Percentiles rank a stretch among this genome's conserved stretches.
Evolutionary conservation across 1,140 invertebrate species (phyloP).

Genomic region (Pemphigus obesinymphae): DNA sequence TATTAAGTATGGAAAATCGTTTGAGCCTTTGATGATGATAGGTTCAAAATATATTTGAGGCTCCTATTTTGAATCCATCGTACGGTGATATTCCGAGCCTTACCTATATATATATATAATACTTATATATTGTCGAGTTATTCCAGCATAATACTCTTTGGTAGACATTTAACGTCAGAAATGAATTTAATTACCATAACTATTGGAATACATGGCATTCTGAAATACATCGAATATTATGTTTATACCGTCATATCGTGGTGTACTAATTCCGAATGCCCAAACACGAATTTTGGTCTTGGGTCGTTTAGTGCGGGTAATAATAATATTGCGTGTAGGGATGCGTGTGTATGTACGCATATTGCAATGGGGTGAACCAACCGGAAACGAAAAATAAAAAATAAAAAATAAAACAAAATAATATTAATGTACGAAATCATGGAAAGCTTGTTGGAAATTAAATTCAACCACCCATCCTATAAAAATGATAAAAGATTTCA

Average conservation of each 20-base stretch:
- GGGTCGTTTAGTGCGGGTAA: not conserved
- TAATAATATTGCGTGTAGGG: not conserved
- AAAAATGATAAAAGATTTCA: not conserved
- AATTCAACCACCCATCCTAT: not conserved
- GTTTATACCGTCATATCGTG: not conserved
- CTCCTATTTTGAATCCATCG: too few relatives aligned
- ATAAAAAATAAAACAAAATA: too few relatives aligned
- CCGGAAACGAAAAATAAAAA: constrained; percentile 3
- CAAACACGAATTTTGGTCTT: not conserved
- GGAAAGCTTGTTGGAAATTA: not conserved
- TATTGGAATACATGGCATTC: not conserved
- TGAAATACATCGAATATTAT: not conserved
- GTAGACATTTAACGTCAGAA: not conserved
- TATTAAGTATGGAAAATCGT: too few relatives aligned
- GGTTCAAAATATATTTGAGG: too few relatives aligned
- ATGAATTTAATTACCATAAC: not conserved
- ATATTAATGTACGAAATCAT: not conserved
- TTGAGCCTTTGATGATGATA: too few relatives aligned
- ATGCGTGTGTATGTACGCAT: not conserved
- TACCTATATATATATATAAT: too few relatives aligned
- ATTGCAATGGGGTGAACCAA: not conserved
- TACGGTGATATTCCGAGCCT: too few relatives aligned
- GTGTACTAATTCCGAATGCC: not conserved
- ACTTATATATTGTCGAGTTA: not conserved
- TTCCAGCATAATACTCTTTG: not conserved